Base-by-base conservation (phyloP, 2,888 invertebrate genomes). In the Drosophila demipolita region DNA sequence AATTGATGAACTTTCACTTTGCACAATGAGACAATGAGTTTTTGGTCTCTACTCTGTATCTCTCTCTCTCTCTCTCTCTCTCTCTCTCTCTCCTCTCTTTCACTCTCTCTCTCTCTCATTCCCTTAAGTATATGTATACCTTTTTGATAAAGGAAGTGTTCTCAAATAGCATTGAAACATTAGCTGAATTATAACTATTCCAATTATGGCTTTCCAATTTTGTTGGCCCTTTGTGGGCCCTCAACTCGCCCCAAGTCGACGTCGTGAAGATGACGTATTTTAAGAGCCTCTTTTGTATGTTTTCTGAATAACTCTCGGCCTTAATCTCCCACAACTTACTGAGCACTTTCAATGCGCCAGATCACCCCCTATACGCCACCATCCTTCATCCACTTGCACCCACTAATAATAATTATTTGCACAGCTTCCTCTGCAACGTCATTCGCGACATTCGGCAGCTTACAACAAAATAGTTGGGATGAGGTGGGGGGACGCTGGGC, bases 1-100 rank as follows among this genome's bases (percentile, higher is more conserved):
- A 66, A 83, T 81, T 83, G 85, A 66, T 75, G 75, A 73, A 85
- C 81, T 85, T 81, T 82, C 86, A 86, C 86, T 82, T 82, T 68
- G 61, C 61, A 73, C 80, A 80, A 76, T 82, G 72, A 75, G 80
- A 63, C 42, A 72, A 45, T 65, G 48, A 63, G 64, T 72, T 40
- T 58, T 1, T 65, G 40, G 12, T 8, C 38, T 29, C 12, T 15
- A 35, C 23, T n/a, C 29, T 29, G n/a, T 6, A 6, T 49, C 9
- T 5, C 26, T 26, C 17, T 49, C 9, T 17, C 17, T 4, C 17
- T 15, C 4, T 9, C n/a, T n/a, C n/a, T n/a, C n/a, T 23, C 1
- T 23, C 23, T 23, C 11, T 17, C 9, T 29, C 17, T 36, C 2
- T 9, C 3, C 29, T 29, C 11, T 26, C 9, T 29, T 11, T 54